phyloP scores from a whole-genome alignment of 2,888 invertebrate genomes.

The Gastracanthus pulcherrimus region DNA sequence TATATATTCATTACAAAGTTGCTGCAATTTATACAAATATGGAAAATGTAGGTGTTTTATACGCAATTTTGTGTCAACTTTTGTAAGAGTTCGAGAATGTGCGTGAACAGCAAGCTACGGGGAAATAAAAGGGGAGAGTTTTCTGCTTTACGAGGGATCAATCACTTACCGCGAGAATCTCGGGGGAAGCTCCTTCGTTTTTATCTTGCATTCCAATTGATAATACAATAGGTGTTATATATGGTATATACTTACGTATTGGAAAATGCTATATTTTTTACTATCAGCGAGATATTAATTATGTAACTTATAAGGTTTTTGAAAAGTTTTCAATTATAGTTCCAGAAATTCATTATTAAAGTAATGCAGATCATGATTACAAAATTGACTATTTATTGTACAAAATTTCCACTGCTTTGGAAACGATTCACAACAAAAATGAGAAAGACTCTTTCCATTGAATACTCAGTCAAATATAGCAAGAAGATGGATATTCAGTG shows the following conservation, averaged over 20 bases:
- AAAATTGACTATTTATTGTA: neutral
- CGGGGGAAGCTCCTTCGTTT: conserved; percentile 55
- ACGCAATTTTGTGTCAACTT: too few relatives aligned
- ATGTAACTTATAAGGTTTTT: neutral
- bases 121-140: conserved; percentile 25
- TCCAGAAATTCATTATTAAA: too few relatives aligned
- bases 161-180: conserved; percentile 75
- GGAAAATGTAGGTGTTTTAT: too few relatives aligned
- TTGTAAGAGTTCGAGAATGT: too few relatives aligned
- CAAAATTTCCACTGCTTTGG: neutral
- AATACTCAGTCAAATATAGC: too few relatives aligned
- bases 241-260: neutral
- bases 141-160: conserved; percentile 60
- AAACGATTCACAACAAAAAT: neutral
- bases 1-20: neutral
- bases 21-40: too few relatives aligned
- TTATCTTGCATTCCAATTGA: conserved; percentile 28
- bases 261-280: neutral
- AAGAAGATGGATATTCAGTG: neutral
- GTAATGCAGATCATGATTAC: too few relatives aligned
- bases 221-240: neutral
- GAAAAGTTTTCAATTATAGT: too few relatives aligned
- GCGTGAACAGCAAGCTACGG: too few relatives aligned
- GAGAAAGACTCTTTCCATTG: too few relatives aligned
- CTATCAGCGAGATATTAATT: too few relatives aligned